Base-by-base conservation (phyloP, 2,888 invertebrate species). In the Hemistola chrysoprasaria region DNA sequence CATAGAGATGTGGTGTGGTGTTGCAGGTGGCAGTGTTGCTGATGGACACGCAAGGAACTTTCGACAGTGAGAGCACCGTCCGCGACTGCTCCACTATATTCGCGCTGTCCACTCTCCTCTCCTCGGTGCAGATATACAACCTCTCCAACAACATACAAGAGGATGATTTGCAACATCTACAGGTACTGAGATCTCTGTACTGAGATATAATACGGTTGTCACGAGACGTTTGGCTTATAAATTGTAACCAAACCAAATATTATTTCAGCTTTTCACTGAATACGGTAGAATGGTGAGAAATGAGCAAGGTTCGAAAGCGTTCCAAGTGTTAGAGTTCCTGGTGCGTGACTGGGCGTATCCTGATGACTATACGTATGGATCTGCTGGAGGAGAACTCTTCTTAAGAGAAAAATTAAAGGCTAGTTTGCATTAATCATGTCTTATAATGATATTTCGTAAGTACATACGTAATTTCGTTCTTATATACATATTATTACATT, bases 51-150 rank as follows among this genome's bases (percentile, higher is more conserved):
- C 97, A 97, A 84, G 95, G 97, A 46, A 95, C 97, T 23, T 98
- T 98, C 87, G 98, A 98, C 80, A 96, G 95, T 73, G 94, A 95
- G 78, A 96, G 96, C 53, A 97, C 97, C 2, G 96, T 98, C 7
- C 92, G 95, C 50, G 97, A 98, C 79, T 97, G 97, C 84, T 97
- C 97, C 11, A 97, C 56, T 1, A 40, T 60, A 20, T 56, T 60
- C 26, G 56, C 59, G 2, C 42, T 98, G 21, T 97, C 97, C 77
- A 97, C 97, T 16, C 97, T 98, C 95, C 84, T 97, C 47, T 96
- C 97, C 47, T 97, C 97, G 11, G 95, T 97, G 37, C 97, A 97
- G 88, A 53, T 96, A 40, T 97, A 95, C 42, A 60, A 60, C 35
- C 10, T 98, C 40, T 95, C 95, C 43, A 94, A 95, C 72, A 96